phyloP scores from a whole-genome alignment of 2,797 vertebrate genomes.

The Paramormyrops hopkinsi region DNA sequence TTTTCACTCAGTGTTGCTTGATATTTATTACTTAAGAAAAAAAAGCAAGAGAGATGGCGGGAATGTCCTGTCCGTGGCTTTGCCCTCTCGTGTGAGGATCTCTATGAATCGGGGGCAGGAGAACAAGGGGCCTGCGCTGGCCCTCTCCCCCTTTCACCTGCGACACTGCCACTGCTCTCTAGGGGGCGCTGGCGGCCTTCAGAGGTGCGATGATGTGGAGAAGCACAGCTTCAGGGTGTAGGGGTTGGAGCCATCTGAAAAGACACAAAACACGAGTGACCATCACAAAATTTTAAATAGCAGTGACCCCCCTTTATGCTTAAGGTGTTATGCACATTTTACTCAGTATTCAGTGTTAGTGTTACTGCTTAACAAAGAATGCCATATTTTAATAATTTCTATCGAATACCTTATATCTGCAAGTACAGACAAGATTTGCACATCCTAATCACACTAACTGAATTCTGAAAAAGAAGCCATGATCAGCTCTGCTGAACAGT shows the following conservation, averaged over 20 bases:
- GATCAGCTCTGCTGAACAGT: background rate
- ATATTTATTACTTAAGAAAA: background rate
- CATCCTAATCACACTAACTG: background rate
- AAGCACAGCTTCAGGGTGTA: slow-evolving; percentile 96
- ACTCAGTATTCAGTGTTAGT: background rate
- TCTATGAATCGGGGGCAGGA: background rate
- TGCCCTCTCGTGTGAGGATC: background rate
- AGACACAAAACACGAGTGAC: slow-evolving; percentile 23
- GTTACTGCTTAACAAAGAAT: background rate
- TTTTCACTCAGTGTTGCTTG: background rate
- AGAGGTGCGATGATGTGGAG: slow-evolving; percentile 65
- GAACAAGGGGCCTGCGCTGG: background rate
- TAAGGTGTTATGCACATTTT: background rate
- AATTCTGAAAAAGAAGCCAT: background rate
- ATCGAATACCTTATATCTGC: background rate
- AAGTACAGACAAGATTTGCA: background rate
- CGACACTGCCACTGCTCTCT: background rate
- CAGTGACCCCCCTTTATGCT: background rate
- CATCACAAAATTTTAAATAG: background rate
- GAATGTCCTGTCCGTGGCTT: background rate
- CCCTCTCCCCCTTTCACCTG: background rate
- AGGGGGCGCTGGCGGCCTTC: background rate
- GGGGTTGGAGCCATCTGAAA: slow-evolving; percentile 75
- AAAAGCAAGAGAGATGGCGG: background rate
- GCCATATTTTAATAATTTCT: background rate